Conservation (phyloP, 2,797 vertebrate species). For the Macropus fuliginosus region DNA sequence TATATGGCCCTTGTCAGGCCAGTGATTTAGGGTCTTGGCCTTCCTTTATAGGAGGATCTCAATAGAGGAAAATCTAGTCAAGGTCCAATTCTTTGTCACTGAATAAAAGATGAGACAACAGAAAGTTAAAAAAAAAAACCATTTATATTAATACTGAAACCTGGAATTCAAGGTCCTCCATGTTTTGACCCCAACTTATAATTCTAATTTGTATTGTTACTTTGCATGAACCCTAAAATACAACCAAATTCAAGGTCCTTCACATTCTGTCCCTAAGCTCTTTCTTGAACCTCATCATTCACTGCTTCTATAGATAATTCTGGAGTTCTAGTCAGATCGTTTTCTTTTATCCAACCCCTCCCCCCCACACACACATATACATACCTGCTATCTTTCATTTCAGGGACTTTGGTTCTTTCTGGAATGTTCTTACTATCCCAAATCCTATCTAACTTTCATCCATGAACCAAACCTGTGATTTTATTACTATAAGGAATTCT, state of each 20-base stretch:
- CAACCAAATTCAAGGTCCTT: neutral
- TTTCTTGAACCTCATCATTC: neutral
- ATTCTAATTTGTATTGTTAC: neutral
- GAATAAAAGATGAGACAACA: constrained; percentile 59
- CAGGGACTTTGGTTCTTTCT: neutral
- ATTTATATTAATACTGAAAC: neutral
- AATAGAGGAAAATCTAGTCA: constrained; percentile 1
- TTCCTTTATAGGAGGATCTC: constrained; percentile 51
- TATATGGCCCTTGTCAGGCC: constrained; percentile 61
- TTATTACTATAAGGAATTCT: neutral
- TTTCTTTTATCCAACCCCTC: neutral
- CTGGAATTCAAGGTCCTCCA: neutral
- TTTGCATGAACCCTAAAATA: neutral
- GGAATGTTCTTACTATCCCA: neutral
- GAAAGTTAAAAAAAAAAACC: neutral
- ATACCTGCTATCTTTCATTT: neutral
- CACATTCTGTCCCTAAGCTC: neutral
- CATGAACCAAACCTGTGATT: neutral
- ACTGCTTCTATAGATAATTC: neutral
- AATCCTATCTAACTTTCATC: neutral
- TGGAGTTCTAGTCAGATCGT: neutral
- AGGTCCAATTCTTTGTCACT: constrained; percentile 36
- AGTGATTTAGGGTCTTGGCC: constrained; percentile 70
- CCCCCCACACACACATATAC: neutral
- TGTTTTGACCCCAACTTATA: neutral